These are phyloP conservation scores for Pagrus major DNA, from an alignment of 2,113 vertebrate genomes.

Conservation along the genomic window DNA sequence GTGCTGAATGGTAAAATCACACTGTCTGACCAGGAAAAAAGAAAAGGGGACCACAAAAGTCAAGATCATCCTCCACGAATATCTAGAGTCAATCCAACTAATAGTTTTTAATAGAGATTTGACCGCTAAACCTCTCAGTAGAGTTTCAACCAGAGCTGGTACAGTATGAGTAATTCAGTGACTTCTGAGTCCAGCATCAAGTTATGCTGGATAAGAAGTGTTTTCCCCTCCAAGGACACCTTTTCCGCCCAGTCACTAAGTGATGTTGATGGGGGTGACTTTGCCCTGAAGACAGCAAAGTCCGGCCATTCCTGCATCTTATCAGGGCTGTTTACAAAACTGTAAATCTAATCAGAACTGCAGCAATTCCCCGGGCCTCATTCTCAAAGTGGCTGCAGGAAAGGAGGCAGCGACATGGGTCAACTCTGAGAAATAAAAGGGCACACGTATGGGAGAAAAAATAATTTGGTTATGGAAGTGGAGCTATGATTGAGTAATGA, in stretches of 20 bases:
- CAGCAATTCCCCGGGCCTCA: not conserved
- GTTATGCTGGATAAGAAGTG: not conserved
- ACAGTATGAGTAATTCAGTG: not conserved
- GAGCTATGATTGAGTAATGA: not conserved
- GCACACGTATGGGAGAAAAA: constrained; percentile 14
- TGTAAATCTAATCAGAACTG: constrained; percentile 38
- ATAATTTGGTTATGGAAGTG: not conserved
- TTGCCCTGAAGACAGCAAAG: constrained; percentile 18
- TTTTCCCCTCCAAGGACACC: constrained; percentile 11
- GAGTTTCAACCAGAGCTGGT: not conserved
- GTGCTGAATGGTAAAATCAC: not conserved
- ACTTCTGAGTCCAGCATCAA: not conserved
- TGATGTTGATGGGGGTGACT: constrained; percentile 2
- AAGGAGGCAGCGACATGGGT: constrained; percentile 5
- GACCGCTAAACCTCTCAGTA: not conserved
- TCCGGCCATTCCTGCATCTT: constrained; percentile 18
- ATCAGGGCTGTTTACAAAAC: constrained; percentile 45
- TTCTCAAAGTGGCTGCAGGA: constrained; percentile 33
- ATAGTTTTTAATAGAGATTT: no score
- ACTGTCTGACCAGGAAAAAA: no score
- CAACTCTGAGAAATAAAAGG: not conserved
- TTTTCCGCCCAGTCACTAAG: not conserved
- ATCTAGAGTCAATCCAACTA: no score
- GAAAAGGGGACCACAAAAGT: no score
- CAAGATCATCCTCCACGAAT: no score